phyloP scores from a whole-genome alignment of 2,797 vertebrate genomes.

The Falco concolor region DNA sequence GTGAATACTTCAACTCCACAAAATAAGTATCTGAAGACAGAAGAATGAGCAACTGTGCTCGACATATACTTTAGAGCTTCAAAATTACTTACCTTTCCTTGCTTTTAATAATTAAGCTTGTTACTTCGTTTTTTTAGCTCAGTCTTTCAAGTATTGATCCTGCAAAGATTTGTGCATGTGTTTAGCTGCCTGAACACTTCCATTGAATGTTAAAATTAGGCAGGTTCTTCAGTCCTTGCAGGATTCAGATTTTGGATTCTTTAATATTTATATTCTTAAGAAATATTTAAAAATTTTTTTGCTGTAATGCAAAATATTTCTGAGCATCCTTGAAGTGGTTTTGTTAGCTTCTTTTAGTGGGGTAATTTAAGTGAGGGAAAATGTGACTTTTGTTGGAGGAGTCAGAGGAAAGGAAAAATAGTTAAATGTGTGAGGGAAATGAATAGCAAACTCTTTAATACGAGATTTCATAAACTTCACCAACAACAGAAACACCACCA shows the following conservation, averaged over 20 bases:
- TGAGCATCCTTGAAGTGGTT: not conserved
- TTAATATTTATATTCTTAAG: not conserved
- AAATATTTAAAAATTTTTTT: not conserved
- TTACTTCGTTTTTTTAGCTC: not conserved
- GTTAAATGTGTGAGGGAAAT: not conserved
- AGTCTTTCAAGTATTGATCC: not conserved
- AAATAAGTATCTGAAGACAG: not conserved
- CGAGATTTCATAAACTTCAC: not conserved
- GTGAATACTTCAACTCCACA: not conserved
- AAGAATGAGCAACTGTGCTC: not conserved
- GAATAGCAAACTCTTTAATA: not conserved
- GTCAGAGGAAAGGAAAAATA: not conserved
- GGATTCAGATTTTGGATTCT: not conserved
- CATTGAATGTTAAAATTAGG: not conserved
- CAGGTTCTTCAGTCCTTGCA: not conserved
- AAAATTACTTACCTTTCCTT: not conserved
- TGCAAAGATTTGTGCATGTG: not conserved
- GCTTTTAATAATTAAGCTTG: not conserved
- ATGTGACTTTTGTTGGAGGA: not conserved
- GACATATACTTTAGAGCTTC: not conserved
- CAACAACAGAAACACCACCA: not conserved
- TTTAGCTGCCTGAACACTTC: too few relatives aligned
- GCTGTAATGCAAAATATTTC: not conserved
- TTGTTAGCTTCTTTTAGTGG: not conserved
- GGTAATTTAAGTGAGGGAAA: not conserved